Evolutionary conservation across 2,797 vertebrate species (phyloP), one percentile per base, ranked within the genome.

Genomic region (Clarias laeviceps): DNA sequence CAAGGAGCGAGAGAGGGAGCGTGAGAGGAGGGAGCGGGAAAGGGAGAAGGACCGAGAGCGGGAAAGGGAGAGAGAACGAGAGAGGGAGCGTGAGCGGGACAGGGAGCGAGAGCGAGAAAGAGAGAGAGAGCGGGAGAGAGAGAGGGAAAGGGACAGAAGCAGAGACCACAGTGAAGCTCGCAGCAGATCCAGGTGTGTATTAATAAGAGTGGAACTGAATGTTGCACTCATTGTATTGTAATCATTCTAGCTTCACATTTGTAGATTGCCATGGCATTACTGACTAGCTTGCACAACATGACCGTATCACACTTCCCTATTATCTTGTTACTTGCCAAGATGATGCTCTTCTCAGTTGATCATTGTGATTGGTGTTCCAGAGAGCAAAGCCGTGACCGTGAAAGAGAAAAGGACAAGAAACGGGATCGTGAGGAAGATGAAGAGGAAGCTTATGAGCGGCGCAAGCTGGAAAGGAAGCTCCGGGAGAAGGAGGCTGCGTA

Each of bases 401-500:
- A 90, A 79, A 87, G 97, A 80, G 90, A 90, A 84, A 90, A 97
- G 89, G 98, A 99, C 57, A 99, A 99, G 90, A 99, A 99, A 91
- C 95, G 97, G 8, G 98, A 99, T 84, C 92, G 96, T 73, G 96
- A 97, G 85, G 98, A 99, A 82, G 98, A 99, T 91, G 98, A 99
- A 86, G 98, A 99, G 91, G 98, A 99, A 88, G 96, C 97, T 0
- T 99, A 99, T 0, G 98, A 99, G 88, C 96, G 98, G 24, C 94
- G 98, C 85, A 99, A 98, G 90, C 94, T 99, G 74, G 98, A 99
- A 93, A 95, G 98, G 89, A 99, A 98, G 87, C 95, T 99, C 54
- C 85, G 98, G 74, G 98, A 99, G 90, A 99, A 99, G 90, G 98
- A 99, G 93, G 97, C 98, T 85, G 98, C 98, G 0, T 99, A 99